Evolutionary conservation across 2,888 invertebrate species (phyloP), one percentile per base, ranked within the genome.

Genomic region (Trisateles emortualis): DNA sequence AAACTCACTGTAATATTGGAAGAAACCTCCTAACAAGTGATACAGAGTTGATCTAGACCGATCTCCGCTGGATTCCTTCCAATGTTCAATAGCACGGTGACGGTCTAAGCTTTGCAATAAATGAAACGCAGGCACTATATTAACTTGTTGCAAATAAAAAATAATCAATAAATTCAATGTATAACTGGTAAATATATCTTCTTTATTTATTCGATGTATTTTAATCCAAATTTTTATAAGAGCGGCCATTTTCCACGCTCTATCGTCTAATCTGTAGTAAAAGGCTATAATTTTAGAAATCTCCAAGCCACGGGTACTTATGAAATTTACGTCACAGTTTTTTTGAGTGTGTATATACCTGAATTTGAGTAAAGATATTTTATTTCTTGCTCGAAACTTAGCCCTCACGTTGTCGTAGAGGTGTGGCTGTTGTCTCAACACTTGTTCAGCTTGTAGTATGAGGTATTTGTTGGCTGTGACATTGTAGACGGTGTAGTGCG

Each of bases 1-100:
- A 42, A 72, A 72, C 10, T 50, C 45, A 29, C 58, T 68, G 53
- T 63, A 72, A 48, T 64, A 72, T 14, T 60, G 41, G 5, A 68
- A 72, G 46, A 72, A 72, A 0, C 64, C 62, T 3, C 66, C 64
- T 11, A 72, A 13, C 11, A 72, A 47, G 29, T 64, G 43, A 17
- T 68, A 50, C 8, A 70, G 2, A 10, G 13, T 58, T 22, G 3
- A 10, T 32, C 3, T 9, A 22, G 1, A 9, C 8, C 1, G 3
- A 26, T n/a, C n/a, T n/a, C n/a, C n/a, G n/a, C n/a, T n/a, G n/a
- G n/a, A n/a, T n/a, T n/a, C n/a, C n/a, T n/a, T n/a, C n/a, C n/a
- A 29, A 8, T 29, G 3, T 10, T 29, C 3, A 8, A 29, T 9
- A n/a, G n/a, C 11, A 3, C 1, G 33, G 9, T 6, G 4, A 3